phyloP scores from a whole-genome alignment of 1,140 invertebrate genomes.

The Vanessa atalanta region DNA sequence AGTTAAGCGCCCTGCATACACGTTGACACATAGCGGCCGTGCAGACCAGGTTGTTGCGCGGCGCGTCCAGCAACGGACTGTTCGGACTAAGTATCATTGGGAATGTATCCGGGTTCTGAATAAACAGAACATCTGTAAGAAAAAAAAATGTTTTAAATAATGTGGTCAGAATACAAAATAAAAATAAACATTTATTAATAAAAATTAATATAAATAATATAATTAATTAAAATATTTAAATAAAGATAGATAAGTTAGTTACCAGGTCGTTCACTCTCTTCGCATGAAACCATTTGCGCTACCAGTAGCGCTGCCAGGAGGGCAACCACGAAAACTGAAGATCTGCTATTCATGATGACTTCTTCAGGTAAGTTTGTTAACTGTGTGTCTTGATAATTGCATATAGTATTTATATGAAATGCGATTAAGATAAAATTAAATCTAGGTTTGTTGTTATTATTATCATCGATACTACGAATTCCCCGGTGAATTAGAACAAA shows the following conservation, averaged over 20 bases:
- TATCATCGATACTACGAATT: too few species aligned
- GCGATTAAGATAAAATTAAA: too few species aligned
- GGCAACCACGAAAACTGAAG: background rate
- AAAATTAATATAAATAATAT: too few species aligned
- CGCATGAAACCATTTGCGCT: background rate
- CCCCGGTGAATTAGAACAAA: too few species aligned
- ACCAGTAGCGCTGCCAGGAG: background rate
- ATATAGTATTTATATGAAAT: background rate
- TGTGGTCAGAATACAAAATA: too few species aligned
- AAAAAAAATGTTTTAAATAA: too few species aligned
- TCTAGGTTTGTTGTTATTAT: too few species aligned
- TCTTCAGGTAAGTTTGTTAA: background rate
- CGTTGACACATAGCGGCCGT: background rate
- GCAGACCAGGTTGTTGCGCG: background rate
- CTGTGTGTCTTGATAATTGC: background rate
- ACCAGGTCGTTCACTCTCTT: background rate
- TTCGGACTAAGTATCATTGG: background rate
- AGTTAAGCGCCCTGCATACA: slow-evolving; percentile 4
- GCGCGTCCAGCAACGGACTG: background rate
- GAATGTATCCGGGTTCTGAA: slow-evolving; percentile 11
- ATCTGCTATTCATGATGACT: slow-evolving; percentile 10
- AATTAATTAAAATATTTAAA: too few species aligned
- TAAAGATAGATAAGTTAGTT: background rate
- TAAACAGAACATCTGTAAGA: slow-evolving; percentile 17
- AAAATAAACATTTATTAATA: too few species aligned